Conservation (phyloP, 2,888 invertebrate species). For the Chloromyia formosa region DNA sequence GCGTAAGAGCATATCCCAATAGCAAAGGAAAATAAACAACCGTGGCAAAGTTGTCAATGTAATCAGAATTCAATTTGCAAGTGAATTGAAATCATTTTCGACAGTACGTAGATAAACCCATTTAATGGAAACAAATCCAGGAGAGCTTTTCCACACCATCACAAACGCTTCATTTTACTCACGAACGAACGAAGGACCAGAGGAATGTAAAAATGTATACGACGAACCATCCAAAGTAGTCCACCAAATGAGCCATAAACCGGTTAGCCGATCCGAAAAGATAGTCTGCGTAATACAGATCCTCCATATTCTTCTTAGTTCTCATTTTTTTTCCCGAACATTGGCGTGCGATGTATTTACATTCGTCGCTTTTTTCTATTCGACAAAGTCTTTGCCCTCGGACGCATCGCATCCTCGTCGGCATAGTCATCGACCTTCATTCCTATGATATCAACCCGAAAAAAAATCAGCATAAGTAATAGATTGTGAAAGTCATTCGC, state of each 20-base stretch:
- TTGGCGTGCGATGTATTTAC: not conserved
- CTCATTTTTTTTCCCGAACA: not conserved
- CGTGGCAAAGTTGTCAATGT: not conserved
- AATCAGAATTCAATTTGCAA: conserved; percentile 33
- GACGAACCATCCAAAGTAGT: not conserved
- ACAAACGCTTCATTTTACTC: conserved; percentile 15
- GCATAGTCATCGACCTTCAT: conserved; percentile 9
- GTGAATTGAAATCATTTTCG: conserved; percentile 1
- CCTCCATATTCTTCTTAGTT: not conserved
- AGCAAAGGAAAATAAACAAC: not conserved
- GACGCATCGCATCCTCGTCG: conserved; percentile 3
- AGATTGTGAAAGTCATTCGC: conserved; percentile 7
- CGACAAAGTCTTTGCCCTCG: not conserved
- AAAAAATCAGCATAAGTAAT: conserved; percentile 3
- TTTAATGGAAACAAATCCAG: not conserved
- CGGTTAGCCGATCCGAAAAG: conserved; percentile 39
- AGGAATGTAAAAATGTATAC: not conserved
- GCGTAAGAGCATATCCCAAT: too few species aligned
- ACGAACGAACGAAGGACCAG: not conserved
- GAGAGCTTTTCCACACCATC: not conserved
- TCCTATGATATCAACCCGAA: not conserved
- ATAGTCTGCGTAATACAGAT: conserved; percentile 4
- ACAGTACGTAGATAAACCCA: not conserved
- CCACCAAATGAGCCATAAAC: conserved; percentile 27
- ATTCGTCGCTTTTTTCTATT: not conserved